Base-by-base conservation (phyloP, 2,888 invertebrate genomes). In the Quadroppia sp. region DNA sequence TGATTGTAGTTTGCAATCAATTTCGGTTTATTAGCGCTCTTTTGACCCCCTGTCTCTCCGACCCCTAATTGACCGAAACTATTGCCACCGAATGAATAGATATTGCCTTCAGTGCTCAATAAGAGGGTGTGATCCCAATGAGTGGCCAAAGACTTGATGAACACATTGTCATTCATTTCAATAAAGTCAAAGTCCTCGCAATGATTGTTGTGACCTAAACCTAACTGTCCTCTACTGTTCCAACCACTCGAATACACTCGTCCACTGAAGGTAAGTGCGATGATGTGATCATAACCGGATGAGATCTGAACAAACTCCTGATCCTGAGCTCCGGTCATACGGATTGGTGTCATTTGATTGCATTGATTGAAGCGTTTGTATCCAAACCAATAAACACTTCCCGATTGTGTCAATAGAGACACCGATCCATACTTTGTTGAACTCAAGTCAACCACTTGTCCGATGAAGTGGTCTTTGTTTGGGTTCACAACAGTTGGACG, bases 1-100 rank as follows among this genome's bases (percentile, higher is more conserved):
- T 56, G 17, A 13, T 25, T 25, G 13, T 20, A 25, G 1, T 25
- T 56, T 4, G 23, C 56, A 25, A 56, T 56, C 3, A 25, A 6
- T 56, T 25, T 2, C 7, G 56, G 56, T 25, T 25, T n/a, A 23
- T 56, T 56, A 7, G 7, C 23, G 23, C 23, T 56, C 3, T 20
- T 20, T 40, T 64, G 64, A n/a, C 32, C 15, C 1, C 0, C 23
- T 23, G 17, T 17, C 2, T 11, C 7, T 11, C 56, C 56, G 23
- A 7, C 23, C 13, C 56, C 56, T 13, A 56, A 23, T 56, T 56
- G 56, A 6, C 56, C 56, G 56, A 11, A 23, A 56, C 13, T 56
- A 23, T 56, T 56, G 56, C 4, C 2, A 20, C 56, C 56, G 23
- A 56, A 56, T 56, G 56, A 20, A 56, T 56, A 56, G 9, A 56